phyloP scores from a whole-genome alignment of 1,140 invertebrate species.

The Antheraea pernyi region DNA sequence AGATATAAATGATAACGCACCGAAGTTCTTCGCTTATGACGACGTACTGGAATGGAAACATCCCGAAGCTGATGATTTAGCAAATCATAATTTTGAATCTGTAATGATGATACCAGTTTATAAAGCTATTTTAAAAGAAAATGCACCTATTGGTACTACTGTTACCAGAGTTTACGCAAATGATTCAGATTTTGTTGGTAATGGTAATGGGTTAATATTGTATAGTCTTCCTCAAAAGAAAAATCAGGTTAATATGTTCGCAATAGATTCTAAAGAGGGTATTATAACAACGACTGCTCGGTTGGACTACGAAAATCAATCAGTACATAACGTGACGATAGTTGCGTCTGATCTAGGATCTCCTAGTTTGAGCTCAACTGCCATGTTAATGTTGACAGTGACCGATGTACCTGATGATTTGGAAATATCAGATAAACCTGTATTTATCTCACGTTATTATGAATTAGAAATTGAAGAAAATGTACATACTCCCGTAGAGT shows the following conservation, averaged over 20 bases:
- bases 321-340: slow-evolving; percentile 87
- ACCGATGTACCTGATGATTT: slow-evolving; percentile 83
- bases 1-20: slow-evolving; percentile 90
- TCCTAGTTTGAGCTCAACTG: slow-evolving; percentile 88
- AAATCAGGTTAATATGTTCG: slow-evolving; percentile 84
- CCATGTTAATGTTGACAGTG: slow-evolving; percentile 84
- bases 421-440: slow-evolving; percentile 76
- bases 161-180: slow-evolving; percentile 89
- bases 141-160: slow-evolving; percentile 83
- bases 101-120: slow-evolving; percentile 84
- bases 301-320: slow-evolving; percentile 86
- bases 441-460: slow-evolving; percentile 87
- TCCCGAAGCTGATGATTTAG: slow-evolving; percentile 68
- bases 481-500: slow-evolving; percentile 82
- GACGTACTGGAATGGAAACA: slow-evolving; percentile 78
- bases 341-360: slow-evolving; percentile 91
- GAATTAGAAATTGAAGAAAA: slow-evolving; percentile 90
- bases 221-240: slow-evolving; percentile 84
- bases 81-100: slow-evolving; percentile 78
- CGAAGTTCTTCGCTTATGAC: slow-evolving; percentile 86
- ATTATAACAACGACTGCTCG: slow-evolving; percentile 86
- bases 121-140: slow-evolving; percentile 84
- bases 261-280: slow-evolving; percentile 90
- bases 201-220: slow-evolving; percentile 90
- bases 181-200: slow-evolving; percentile 90